Evolutionary conservation across 64 coral and sea anemone species (phyloP), one percentile per base, ranked within the genome.

Genomic region (Actinia tenebrosa): DNA sequence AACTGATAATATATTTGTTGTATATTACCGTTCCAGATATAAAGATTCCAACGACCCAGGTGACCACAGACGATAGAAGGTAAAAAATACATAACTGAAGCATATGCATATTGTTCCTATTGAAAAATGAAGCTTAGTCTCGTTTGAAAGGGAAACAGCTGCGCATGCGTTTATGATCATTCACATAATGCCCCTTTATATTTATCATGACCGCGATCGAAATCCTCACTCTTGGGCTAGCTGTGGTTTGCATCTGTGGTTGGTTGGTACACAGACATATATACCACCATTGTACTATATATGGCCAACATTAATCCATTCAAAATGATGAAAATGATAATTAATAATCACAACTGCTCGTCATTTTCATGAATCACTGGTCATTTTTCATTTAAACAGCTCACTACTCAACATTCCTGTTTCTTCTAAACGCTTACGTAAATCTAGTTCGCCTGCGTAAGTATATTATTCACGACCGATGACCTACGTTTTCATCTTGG

Each of bases 401-500:
- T 75, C 69, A 75, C 25, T 43, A 75, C 69, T 75, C 79, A 81
- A 53, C 79, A 45, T 81, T 81, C 44, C 79, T 53, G 83, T 61
- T 85, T 30, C 54, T 45, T 83, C 80, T 83, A 53, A 45, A 83
- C 83, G 83, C 83, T 61, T 60, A 45, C 83, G 83, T 85, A 85
- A 85, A 85, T 59, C 53, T 59, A 85, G 83, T 54, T 60, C 83
- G 43, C 83, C 83, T 64, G 83, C 83, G 83, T 85, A 85, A 85
- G 83, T 85, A 85, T 37, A 37, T 37, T 37, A 37, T 64, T 44
- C 53, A 62, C 56, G 56, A 85, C 83, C 83, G 56, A 23, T 59
- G 83, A 30, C 69, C 27, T 3, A 75, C 69, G 42, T 64, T 63
- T 50, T 50, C 47, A 50, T 50, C 4, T 5, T 4, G 47, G 47